A percentile compares a stretch with the other conserved stretches of the same genome.
These are phyloP conservation scores for Thunnus thynnus DNA, from an alignment of 2,113 vertebrate species.

Conservation along the genomic window DNA sequence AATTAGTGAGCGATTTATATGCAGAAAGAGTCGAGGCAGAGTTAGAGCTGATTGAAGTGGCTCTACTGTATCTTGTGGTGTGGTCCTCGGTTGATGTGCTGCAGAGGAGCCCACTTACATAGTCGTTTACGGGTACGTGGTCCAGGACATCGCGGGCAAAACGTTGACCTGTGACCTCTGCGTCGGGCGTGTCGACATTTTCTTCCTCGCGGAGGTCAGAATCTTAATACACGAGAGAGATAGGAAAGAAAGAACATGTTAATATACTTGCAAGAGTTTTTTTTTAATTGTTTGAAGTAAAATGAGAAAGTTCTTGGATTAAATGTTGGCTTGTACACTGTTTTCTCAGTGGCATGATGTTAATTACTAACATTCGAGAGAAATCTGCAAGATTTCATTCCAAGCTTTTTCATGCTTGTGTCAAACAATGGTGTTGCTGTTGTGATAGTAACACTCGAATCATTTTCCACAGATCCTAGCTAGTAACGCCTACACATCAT, in stretches of 20 bases:
- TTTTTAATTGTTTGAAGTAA: constrained; percentile 36
- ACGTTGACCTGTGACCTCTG: constrained; percentile 77
- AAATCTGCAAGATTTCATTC: constrained; percentile 40
- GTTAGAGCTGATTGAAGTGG: constrained; percentile 65
- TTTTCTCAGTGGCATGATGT: constrained; percentile 52
- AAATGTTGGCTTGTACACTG: constrained; percentile 26
- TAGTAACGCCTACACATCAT: constrained; percentile 26
- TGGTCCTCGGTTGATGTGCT: constrained; percentile 35
- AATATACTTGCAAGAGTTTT: constrained; percentile 17
- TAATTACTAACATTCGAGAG: constrained; percentile 54
- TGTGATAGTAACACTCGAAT: constrained; percentile 30
- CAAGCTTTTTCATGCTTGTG: constrained; percentile 27
- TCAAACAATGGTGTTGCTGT: constrained; percentile 43
- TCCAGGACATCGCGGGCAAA: constrained; percentile 81
- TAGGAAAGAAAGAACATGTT: constrained; percentile 2
- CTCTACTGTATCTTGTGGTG: constrained; percentile 54
- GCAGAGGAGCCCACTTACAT: constrained; percentile 76
- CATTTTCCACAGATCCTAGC: constrained; percentile 38
- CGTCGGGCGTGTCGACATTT: constrained; percentile 68
- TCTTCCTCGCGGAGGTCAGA: constrained; percentile 65
- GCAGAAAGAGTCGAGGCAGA: constrained; percentile 73
- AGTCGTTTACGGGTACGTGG: constrained; percentile 81
- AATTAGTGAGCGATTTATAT: constrained; percentile 86
- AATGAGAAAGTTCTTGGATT: constrained; percentile 46
- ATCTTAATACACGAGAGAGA: constrained; percentile 60